A percentile compares a stretch with the other conserved stretches of the same genome.
phyloP scores from a whole-genome alignment of 1,140 invertebrate genomes.

The Drosophila elegans region DNA sequence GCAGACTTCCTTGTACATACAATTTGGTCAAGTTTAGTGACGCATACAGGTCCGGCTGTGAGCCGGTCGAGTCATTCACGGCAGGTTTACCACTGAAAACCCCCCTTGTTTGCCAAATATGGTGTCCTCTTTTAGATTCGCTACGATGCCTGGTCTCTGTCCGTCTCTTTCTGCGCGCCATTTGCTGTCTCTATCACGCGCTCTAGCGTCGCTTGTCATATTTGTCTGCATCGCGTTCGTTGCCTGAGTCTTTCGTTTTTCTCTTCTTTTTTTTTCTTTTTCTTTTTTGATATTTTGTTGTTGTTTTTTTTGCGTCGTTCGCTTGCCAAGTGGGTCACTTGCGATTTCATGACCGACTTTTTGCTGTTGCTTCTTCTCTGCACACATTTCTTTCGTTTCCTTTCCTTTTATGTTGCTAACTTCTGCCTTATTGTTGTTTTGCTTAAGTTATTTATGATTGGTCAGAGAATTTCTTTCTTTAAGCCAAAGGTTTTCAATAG shows the following conservation, averaged over 20 bases:
- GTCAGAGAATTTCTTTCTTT: constrained; percentile 63
- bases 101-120: constrained; percentile 63
- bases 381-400: constrained; percentile 41
- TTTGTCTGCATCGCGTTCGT: constrained; percentile 78
- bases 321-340: constrained; percentile 80
- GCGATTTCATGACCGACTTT: constrained; percentile 83
- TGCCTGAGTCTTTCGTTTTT: constrained; percentile 75
- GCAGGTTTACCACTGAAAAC: constrained; percentile 17
- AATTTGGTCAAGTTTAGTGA: constrained; percentile 82
- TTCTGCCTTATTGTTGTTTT: constrained; percentile 38
- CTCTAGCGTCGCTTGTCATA: constrained; percentile 72
- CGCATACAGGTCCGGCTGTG: constrained; percentile 74
- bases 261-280: constrained; percentile 11
- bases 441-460: constrained; percentile 70
- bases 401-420: constrained; percentile 28
- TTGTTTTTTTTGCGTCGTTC: constrained; percentile 49
- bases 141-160: constrained; percentile 43
- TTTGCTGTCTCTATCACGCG: constrained; percentile 34
- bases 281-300: too few species aligned
- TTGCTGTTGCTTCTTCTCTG: constrained; percentile 44
- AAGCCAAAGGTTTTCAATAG: constrained; percentile 32
- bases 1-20: constrained; percentile 71
- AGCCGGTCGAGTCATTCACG: constrained; percentile 65
- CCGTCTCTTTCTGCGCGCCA: constrained; percentile 7
- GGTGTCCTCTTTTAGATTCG: constrained; percentile 80